Conservation (phyloP, 1,140 invertebrate species). For the Rhynchophorus ferrugineus region DNA sequence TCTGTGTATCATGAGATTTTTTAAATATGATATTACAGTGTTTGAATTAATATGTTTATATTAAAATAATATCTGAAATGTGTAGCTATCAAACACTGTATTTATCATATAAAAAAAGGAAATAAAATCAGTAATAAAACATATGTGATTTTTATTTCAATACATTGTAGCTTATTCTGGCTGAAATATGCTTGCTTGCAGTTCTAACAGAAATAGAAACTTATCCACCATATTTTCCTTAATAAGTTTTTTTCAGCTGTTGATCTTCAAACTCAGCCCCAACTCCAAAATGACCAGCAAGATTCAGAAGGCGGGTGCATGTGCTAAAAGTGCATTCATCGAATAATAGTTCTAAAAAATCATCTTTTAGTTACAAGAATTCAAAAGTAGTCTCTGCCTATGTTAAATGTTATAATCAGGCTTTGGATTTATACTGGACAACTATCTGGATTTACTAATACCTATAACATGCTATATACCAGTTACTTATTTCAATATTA, state of each 20-base stretch:
- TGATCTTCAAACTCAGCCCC: slow-evolving; percentile 68
- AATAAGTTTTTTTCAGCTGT: slow-evolving; percentile 52
- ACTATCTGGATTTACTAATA: neutral
- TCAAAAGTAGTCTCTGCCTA: slow-evolving; percentile 32
- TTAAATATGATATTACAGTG: too few relatives aligned
- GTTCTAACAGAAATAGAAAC: too few relatives aligned
- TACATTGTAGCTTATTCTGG: neutral
- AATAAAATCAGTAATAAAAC: neutral
- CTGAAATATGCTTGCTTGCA: neutral
- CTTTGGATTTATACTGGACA: slow-evolving; percentile 3
- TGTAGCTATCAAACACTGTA: too few relatives aligned
- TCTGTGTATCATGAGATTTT: too few relatives aligned
- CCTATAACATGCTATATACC: neutral
- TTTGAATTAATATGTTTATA: too few relatives aligned
- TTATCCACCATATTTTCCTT: slow-evolving; percentile 38
- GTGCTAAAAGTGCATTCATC: slow-evolving; percentile 47
- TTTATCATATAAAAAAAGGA: too few relatives aligned
- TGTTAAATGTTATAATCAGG: slow-evolving; percentile 23
- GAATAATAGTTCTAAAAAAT: slow-evolving; percentile 24
- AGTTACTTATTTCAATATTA: neutral
- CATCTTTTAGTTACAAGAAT: slow-evolving; percentile 10
- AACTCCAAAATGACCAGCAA: slow-evolving; percentile 63
- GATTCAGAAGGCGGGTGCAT: slow-evolving; percentile 72
- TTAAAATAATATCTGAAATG: too few relatives aligned
- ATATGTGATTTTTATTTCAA: neutral